Evolutionary conservation across 2,888 invertebrate genomes (phyloP).

Genomic region (Sinelater perroti): DNA sequence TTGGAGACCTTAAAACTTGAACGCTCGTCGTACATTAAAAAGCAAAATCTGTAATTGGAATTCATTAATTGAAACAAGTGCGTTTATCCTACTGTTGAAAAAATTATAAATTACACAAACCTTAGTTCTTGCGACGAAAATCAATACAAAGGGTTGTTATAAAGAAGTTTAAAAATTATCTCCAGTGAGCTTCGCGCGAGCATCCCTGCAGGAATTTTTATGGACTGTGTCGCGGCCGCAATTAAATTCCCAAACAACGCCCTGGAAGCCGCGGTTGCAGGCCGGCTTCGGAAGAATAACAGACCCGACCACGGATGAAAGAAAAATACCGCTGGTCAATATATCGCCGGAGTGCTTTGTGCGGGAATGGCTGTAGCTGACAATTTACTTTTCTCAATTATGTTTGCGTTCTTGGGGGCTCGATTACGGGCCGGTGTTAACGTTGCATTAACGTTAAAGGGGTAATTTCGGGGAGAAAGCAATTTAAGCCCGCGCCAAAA

Average conservation of each 20-base stretch:
- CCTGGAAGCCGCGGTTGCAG: slow-evolving; percentile 3
- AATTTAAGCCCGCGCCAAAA: slow-evolving; percentile 10
- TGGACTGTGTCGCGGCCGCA: slow-evolving; percentile 6
- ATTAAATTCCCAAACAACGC: slow-evolving; percentile 15
- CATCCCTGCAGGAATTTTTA: too few species aligned
- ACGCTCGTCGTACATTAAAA: too few species aligned
- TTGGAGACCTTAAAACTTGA: too few species aligned
- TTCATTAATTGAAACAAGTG: too few species aligned
- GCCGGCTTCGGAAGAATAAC: slow-evolving; percentile 6
- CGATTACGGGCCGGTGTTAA: slow-evolving; percentile 10
- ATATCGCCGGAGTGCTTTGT: not conserved
- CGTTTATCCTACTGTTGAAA: too few species aligned
- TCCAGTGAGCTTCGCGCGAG: too few species aligned
- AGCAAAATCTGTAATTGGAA: too few species aligned
- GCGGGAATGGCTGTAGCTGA: slow-evolving; percentile 6
- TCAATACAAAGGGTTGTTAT: too few species aligned
- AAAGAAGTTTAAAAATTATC: too few species aligned
- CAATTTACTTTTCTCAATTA: slow-evolving; percentile 11
- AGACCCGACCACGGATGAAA: slow-evolving; percentile 11
- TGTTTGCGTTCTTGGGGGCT: too few species aligned
- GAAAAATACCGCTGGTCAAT: slow-evolving; percentile 1
- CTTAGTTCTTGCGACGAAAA: too few species aligned
- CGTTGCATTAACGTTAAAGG: slow-evolving; percentile 12
- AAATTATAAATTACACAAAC: too few species aligned
- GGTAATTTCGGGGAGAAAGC: slow-evolving; percentile 4